Evolutionary conservation across 1,140 invertebrate species (phyloP).

Genomic region (Rhopalosiphum padi): DNA sequence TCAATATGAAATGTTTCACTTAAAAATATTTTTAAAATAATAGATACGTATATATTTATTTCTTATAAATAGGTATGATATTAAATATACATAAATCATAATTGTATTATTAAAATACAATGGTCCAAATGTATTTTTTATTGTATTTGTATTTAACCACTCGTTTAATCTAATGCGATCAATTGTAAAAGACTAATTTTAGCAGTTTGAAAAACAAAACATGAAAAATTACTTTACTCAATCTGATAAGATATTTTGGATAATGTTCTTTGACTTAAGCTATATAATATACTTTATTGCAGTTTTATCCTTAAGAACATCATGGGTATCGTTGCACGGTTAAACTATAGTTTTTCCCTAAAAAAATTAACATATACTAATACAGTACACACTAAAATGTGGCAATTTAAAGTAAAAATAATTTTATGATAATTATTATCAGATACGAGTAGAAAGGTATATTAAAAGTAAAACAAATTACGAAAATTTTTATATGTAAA

Average conservation of each 20-base stretch:
- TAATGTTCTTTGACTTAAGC: not conserved
- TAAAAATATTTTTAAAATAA: not conserved
- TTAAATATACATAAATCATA: not conserved
- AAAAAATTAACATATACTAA: not conserved
- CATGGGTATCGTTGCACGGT: not conserved
- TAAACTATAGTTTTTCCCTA: not conserved
- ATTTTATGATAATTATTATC: not conserved
- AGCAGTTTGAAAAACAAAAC: not conserved
- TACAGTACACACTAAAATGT: not conserved
- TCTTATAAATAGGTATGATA: not conserved
- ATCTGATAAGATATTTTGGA: not conserved
- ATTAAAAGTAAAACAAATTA: not conserved
- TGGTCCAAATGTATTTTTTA: not conserved
- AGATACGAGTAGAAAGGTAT: not conserved
- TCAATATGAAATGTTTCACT: not conserved
- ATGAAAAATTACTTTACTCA: not conserved
- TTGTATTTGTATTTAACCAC: not conserved
- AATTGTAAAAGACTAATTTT: not conserved
- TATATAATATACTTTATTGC: not conserved
- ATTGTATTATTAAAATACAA: not conserved
- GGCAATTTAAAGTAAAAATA: not conserved
- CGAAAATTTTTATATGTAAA: no score
- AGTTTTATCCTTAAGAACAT: not conserved
- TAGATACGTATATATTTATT: not conserved
- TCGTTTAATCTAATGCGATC: not conserved